Percentiles rank a stretch among this genome's conserved stretches.
Evolutionary conservation across 2,888 invertebrate species (phyloP).

Genomic region (Itoplectis maculator): DNA sequence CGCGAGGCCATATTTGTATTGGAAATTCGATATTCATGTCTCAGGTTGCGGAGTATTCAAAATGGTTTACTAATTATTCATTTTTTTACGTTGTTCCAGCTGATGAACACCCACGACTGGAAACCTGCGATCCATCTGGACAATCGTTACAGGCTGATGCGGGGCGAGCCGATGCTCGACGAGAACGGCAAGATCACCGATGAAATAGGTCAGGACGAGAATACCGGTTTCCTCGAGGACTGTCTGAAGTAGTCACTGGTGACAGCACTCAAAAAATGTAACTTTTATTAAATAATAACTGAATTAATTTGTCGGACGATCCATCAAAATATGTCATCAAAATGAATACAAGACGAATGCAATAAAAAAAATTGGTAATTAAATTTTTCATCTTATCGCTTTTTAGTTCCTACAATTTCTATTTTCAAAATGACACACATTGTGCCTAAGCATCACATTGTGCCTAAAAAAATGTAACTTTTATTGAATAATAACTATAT

Average conservation of each 20-base stretch:
- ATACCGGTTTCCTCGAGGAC: slow-evolving; percentile 29
- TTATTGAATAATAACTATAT: neutral
- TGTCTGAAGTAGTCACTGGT: neutral
- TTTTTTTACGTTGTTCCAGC: slow-evolving; percentile 70
- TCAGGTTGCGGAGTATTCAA: neutral
- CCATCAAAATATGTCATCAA: neutral
- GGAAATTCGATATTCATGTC: too few species aligned
- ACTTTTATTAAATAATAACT: neutral
- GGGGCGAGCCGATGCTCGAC: slow-evolving; percentile 80
- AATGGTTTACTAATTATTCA: neutral
- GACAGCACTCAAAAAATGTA: neutral
- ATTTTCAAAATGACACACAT: too few species aligned
- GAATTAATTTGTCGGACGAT: neutral
- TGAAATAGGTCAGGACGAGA: slow-evolving; percentile 75
- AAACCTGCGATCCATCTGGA: slow-evolving; percentile 80
- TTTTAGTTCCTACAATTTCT: too few species aligned
- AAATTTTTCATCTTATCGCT: too few species aligned
- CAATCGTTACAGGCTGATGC: slow-evolving; percentile 82
- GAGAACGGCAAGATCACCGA: slow-evolving; percentile 76
- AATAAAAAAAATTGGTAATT: neutral
- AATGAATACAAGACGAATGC: neutral
- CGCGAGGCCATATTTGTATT: too few species aligned
- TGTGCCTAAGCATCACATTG: too few species aligned
- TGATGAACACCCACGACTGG: slow-evolving; percentile 61
- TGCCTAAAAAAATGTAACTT: neutral